Evolutionary conservation across 2,888 invertebrate species (phyloP).

Genomic region (Cecidostiba fungosa): DNA sequence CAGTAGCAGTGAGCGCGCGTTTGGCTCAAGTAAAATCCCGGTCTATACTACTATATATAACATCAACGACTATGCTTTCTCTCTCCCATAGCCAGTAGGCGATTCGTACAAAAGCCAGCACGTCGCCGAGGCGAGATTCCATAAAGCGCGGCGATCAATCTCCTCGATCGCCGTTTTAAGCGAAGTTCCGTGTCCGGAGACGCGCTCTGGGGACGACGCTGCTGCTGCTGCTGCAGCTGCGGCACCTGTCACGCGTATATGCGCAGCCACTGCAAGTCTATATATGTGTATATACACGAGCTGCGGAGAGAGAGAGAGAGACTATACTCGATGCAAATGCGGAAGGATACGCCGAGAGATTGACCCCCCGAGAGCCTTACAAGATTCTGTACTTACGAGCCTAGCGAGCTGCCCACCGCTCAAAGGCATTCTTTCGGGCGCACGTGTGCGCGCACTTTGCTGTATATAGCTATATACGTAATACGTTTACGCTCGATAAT

Average conservation of each 20-base stretch:
- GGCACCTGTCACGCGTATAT: conserved; percentile 47
- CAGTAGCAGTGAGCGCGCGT: too few species aligned
- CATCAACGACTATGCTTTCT: neutral
- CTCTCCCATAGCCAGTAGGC: neutral
- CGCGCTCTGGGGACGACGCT: conserved; percentile 5
- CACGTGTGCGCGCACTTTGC: neutral
- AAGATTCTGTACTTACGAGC: conserved; percentile 53
- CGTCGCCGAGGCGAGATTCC: neutral
- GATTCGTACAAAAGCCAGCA: conserved; percentile 26
- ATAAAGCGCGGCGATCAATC: conserved; percentile 55
- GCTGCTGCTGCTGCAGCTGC: neutral
- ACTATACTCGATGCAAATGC: conserved; percentile 44
- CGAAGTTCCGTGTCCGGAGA: conserved; percentile 54
- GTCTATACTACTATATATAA: neutral
- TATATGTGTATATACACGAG: neutral
- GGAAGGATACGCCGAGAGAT: conserved; percentile 51
- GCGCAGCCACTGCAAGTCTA: neutral
- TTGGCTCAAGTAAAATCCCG: neutral
- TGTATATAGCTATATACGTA: neutral
- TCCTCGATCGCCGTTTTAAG: conserved; percentile 45
- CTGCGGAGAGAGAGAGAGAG: neutral
- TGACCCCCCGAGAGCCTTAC: conserved; percentile 34
- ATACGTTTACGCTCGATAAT: neutral
- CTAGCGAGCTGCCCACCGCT: conserved; percentile 2
- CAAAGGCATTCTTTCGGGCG: conserved; percentile 39